Evolutionary conservation across 2,113 vertebrate species (phyloP).

Genomic region (Trachemys scripta): DNA sequence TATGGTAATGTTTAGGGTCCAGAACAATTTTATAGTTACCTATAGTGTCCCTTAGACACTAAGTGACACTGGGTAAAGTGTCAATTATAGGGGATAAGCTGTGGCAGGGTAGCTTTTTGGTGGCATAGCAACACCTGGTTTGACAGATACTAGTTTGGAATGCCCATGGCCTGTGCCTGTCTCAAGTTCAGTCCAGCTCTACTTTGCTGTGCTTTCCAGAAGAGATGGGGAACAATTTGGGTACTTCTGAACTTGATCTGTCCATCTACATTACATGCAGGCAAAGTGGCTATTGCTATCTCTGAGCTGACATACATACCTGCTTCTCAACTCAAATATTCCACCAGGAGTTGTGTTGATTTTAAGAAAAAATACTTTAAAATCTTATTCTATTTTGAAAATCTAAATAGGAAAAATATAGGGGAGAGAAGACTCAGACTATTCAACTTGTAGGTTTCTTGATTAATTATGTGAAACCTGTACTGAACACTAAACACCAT

Average conservation of each 20-base stretch:
- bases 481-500: not conserved
- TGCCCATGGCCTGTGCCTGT: not conserved
- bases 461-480: not conserved
- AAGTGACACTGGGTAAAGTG: not conserved
- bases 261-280: not conserved
- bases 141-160: accelerated
- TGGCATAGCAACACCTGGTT: not conserved
- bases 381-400: not conserved
- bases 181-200: not conserved
- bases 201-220: not conserved
- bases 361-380: not conserved
- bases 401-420: not conserved
- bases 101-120: not conserved
- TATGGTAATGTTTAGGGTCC: not conserved
- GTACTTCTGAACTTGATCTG: not conserved
- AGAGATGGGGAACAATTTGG: not conserved
- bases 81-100: accelerated
- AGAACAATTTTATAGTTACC: not conserved
- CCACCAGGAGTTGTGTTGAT: not conserved
- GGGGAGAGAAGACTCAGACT: not conserved
- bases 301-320: not conserved
- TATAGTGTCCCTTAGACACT: not conserved
- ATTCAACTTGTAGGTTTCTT: not conserved
- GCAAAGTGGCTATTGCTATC: not conserved
- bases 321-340: not conserved